Conservation (phyloP, 2,888 invertebrate genomes). For the Cordylochernes scorpioides region DNA sequence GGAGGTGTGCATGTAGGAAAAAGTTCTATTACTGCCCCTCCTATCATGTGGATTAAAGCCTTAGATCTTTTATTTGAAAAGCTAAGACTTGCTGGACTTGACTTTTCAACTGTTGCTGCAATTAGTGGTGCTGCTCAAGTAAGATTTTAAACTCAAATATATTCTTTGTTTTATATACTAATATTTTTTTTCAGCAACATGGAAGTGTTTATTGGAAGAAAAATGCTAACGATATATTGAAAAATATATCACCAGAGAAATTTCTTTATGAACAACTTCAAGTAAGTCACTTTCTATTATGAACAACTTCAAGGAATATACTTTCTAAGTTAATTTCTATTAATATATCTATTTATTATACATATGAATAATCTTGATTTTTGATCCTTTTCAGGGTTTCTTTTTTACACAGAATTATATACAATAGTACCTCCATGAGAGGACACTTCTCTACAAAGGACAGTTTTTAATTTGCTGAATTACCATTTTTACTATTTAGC, state of each 20-base stretch:
- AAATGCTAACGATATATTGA: conserved; percentile 37
- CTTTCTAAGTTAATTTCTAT: too few relatives aligned
- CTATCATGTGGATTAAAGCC: conserved; percentile 83
- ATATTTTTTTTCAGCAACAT: conserved; percentile 49
- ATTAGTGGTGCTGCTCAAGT: conserved; percentile 80
- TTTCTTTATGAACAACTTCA: conserved; percentile 57
- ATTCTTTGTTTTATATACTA: conserved; percentile 1
- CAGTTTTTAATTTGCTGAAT: too few relatives aligned
- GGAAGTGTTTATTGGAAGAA: conserved; percentile 84
- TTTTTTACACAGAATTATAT: too few relatives aligned
- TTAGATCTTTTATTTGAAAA: conserved; percentile 66
- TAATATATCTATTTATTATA: too few relatives aligned
- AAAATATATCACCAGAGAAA: conserved; percentile 37
- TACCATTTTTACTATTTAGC: too few relatives aligned
- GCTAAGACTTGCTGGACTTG: conserved; percentile 48
- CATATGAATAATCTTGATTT: too few relatives aligned
- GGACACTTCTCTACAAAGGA: too few relatives aligned
- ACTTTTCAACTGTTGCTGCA: conserved; percentile 51
- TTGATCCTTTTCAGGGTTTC: too few relatives aligned
- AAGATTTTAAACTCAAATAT: conserved; percentile 15
- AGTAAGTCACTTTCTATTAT: too few relatives aligned
- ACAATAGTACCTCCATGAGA: too few relatives aligned
- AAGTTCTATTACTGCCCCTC: conserved; percentile 42
- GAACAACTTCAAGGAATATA: too few relatives aligned
- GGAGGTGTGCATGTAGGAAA: conserved; percentile 32